Evolutionary conservation across 2,113 vertebrate genomes (phyloP).

Genomic region (Romanogobio albipinnatus): DNA sequence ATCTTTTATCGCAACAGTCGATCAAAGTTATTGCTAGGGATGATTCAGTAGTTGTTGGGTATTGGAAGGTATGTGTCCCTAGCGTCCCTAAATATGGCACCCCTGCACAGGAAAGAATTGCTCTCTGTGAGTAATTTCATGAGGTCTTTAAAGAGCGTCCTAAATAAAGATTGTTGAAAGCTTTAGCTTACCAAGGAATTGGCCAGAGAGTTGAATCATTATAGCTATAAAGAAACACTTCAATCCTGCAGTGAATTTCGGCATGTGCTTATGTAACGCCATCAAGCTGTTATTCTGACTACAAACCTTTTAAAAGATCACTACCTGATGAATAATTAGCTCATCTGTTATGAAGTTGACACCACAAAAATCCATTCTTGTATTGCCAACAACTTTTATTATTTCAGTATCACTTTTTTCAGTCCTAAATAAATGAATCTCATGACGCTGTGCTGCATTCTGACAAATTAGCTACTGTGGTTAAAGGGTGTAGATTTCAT

Average conservation of each 20-base stretch:
- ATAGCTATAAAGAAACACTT: constrained; percentile 5
- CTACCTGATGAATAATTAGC: not conserved
- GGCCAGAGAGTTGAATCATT: not conserved
- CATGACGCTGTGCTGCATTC: not conserved
- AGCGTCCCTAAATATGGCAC: not conserved
- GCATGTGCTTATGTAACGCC: not conserved
- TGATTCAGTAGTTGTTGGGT: not conserved
- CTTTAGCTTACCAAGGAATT: not conserved
- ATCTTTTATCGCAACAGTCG: too few species aligned
- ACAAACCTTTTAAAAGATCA: not conserved
- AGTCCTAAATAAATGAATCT: not conserved
- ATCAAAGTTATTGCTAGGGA: not conserved
- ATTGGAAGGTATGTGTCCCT: not conserved
- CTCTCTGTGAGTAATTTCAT: not conserved
- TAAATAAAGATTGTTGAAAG: not conserved
- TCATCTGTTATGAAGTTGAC: not conserved
- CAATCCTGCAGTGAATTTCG: not conserved
- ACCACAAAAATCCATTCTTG: not conserved
- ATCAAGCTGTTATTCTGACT: not conserved
- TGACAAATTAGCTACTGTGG: not conserved
- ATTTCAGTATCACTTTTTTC: not conserved
- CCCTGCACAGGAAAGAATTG: constrained; percentile 3
- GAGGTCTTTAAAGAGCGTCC: not conserved
- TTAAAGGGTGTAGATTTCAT: not conserved
- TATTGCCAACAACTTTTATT: not conserved